Percentiles rank a stretch among this genome's conserved stretches.
These are phyloP conservation scores for Plebejus argus DNA, from an alignment of 2,888 invertebrate species.

Conservation along the genomic window DNA sequence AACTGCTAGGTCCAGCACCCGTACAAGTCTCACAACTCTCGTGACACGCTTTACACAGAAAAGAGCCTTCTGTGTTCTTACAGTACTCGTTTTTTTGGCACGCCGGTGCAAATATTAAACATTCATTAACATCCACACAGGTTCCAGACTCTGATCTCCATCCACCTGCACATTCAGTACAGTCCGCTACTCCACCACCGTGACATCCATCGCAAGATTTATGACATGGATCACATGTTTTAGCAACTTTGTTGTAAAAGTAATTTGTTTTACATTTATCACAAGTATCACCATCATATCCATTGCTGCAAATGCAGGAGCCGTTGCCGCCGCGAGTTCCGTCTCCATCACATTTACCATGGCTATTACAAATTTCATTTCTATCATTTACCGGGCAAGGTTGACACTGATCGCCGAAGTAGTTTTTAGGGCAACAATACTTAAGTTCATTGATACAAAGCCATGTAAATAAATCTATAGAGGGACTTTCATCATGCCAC, in stretches of 20 bases:
- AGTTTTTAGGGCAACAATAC: conserved; percentile 91
- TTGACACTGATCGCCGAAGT: conserved; percentile 89
- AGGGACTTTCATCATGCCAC: conserved; percentile 87
- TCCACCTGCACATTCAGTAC: conserved; percentile 81
- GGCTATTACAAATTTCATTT: conserved; percentile 87
- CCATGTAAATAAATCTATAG: conserved; percentile 75
- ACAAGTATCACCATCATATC: conserved; percentile 89
- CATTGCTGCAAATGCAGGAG: conserved; percentile 90
- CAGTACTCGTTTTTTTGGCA: conserved; percentile 89
- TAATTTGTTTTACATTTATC: conserved; percentile 86
- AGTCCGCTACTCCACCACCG: conserved; percentile 84
- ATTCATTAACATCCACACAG: conserved; percentile 93
- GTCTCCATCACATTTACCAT: conserved; percentile 90
- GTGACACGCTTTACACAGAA: conserved; percentile 90
- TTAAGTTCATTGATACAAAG: conserved; percentile 89
- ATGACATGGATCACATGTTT: conserved; percentile 89
- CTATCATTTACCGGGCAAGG: conserved; percentile 82
- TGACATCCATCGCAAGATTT: conserved; percentile 89
- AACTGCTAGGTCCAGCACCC: conserved; percentile 93
- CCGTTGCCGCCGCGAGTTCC: conserved; percentile 97
- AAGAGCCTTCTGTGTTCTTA: conserved; percentile 91
- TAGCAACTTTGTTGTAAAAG: conserved; percentile 82
- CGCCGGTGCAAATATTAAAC: conserved; percentile 69
- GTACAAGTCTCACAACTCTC: conserved; percentile 89
- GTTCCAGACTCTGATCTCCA: conserved; percentile 86